Conservation (phyloP, 2,113 vertebrate genomes). For the Guaruba guarouba region DNA sequence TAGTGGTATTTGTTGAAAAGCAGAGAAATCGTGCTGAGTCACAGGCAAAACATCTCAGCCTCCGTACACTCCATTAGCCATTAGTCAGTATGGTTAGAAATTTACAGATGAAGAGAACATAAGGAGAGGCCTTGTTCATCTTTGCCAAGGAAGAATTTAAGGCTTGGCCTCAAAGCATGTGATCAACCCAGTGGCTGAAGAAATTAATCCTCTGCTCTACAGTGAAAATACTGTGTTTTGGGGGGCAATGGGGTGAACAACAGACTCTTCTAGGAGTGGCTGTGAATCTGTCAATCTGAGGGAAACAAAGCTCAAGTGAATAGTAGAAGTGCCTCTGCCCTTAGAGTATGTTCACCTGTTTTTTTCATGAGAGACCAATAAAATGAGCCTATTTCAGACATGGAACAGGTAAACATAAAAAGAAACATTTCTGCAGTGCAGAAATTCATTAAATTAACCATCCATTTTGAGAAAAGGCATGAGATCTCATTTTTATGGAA, state of each 20-base stretch:
- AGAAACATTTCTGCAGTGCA: background rate
- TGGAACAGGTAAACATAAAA: background rate
- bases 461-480: background rate
- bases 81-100: slow-evolving; percentile 17
- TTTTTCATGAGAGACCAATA: background rate
- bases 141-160: background rate
- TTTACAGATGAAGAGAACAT: slow-evolving; percentile 7
- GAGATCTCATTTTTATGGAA: background rate
- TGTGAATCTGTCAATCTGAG: background rate
- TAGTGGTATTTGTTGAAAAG: slow-evolving; percentile 17
- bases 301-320: background rate
- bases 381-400: background rate
- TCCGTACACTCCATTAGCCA: slow-evolving; percentile 18
- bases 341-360: background rate
- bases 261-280: background rate
- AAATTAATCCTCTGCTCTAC: background rate
- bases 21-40: slow-evolving; percentile 21
- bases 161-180: background rate
- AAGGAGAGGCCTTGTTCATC: background rate
- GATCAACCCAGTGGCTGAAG: background rate
- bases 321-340: background rate
- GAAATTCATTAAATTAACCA: background rate
- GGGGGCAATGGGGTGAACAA: background rate
- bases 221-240: background rate
- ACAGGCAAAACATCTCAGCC: slow-evolving; percentile 15